A percentile compares a stretch with the other conserved stretches of the same genome.
phyloP scores from a whole-genome alignment of 2,113 vertebrate genomes.

The Tyrannus savana region DNA sequence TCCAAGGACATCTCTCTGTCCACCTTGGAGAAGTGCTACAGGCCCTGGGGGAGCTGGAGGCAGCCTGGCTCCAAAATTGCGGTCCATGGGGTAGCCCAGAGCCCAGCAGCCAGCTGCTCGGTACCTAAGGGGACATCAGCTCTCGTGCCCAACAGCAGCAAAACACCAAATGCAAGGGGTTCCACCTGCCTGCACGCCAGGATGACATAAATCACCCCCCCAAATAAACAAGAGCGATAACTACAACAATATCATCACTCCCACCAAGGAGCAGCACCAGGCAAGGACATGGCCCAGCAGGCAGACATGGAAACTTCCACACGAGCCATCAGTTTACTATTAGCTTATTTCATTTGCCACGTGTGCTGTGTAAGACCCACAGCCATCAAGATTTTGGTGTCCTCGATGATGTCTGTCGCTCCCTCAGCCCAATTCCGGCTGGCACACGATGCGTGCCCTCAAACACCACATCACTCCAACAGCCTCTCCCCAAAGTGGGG shows the following conservation, averaged over 20 bases:
- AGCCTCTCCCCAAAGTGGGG: background rate
- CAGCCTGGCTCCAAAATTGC: background rate
- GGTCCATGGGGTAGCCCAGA: background rate
- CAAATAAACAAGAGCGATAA: fast-evolving
- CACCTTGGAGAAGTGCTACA: background rate
- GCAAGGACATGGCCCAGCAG: fast-evolving
- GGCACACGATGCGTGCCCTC: background rate
- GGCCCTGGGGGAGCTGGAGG: background rate
- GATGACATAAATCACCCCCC: background rate
- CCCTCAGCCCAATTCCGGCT: fast-evolving
- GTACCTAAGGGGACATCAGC: fast-evolving
- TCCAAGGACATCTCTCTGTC: background rate
- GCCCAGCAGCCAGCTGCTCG: fast-evolving
- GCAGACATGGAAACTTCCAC: fast-evolving
- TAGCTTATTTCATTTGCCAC: background rate
- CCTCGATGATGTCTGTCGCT: background rate
- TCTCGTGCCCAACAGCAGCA: fast-evolving
- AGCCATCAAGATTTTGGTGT: background rate
- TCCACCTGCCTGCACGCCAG: fast-evolving
- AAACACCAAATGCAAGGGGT: background rate
- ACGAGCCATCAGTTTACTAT: fast-evolving
- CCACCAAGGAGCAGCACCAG: background rate
- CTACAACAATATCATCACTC: background rate
- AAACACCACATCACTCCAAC: background rate
- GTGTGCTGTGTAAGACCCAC: fast-evolving